phyloP scores from a whole-genome alignment of 2,113 vertebrate genomes.

The Pedionomus torquatus region DNA sequence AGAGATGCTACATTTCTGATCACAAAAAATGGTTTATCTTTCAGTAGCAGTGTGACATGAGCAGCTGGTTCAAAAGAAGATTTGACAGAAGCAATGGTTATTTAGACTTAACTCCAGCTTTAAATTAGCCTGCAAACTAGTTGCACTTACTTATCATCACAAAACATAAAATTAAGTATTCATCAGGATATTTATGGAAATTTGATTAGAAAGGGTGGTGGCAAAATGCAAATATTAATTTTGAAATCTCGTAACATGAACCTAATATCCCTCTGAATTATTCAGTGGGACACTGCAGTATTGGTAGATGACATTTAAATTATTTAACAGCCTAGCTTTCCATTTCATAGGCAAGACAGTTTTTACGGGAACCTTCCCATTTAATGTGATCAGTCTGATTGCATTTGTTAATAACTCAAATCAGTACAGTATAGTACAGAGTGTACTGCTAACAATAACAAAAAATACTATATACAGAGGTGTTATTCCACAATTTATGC shows the following conservation, averaged over 20 bases:
- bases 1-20: background rate
- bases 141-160: slow-evolving; percentile 8
- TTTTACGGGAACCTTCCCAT: slow-evolving; percentile 41
- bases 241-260: slow-evolving; percentile 29
- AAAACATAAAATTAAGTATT: slow-evolving; percentile 29
- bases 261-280: slow-evolving; percentile 9
- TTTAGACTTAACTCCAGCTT: background rate
- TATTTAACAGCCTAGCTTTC: slow-evolving; percentile 25
- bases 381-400: background rate
- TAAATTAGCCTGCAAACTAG: background rate
- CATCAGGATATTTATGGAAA: slow-evolving; percentile 37
- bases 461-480: background rate
- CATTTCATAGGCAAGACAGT: background rate
- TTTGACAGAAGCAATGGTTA: background rate
- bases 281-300: background rate
- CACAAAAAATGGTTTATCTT: background rate
- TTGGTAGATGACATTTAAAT: slow-evolving; percentile 23
- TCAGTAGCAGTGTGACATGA: background rate
- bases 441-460: background rate
- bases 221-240: slow-evolving; percentile 49
- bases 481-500: background rate
- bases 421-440: background rate
- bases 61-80: background rate
- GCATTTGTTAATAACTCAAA: background rate
- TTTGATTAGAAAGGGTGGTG: slow-evolving; percentile 16